Evolutionary conservation across 2,888 invertebrate species (phyloP), one percentile per base, ranked within the genome.

Genomic region (Callimorpha dominula): DNA sequence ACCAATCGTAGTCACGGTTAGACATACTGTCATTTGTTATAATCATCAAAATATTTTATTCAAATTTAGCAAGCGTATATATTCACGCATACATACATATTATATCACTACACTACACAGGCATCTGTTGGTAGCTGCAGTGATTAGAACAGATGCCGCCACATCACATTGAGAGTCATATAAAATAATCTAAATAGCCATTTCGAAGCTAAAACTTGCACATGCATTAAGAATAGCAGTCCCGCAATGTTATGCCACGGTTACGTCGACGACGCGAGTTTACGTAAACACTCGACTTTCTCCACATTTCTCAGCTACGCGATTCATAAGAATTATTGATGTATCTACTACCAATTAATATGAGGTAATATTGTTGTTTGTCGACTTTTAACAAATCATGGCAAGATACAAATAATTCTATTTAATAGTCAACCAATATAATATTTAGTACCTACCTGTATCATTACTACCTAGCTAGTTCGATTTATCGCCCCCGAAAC

Each of bases 251-350:
- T 89, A 90, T 87, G 85, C 86, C 87, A 87, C 79, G 78, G 85
- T 88, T 88, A 86, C 85, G 87, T 78, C 69, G 65, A 67, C 70
- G 76, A 76, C 81, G 70, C 72, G 72, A 78, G 67, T 77, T 91
- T 91, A 90, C 89, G 90, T 91, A 91, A 91, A 90, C 85, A 84
- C 75, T 72, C 73, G 15, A 89, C 91, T 92, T 92, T 91, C 91
- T 86, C 91, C 81, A 68, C 87, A 86, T 88, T 87, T 86, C 85
- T 85, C 79, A 76, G 81, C 80, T 78, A 78, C 82, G 78, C 81
- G 84, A 81, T 81, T 82, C 81, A 71, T 78, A 52, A 52, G 70
- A 76, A 78, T 79, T 65, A 60, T 46, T 68, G 71, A 63, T 57
- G 57, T 57, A 52, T 60, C 20, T 8, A 68, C 43, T 31, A 50